Evolutionary conservation across 2,888 invertebrate genomes (phyloP).

Genomic region (Ornithoptera alexandrae): DNA sequence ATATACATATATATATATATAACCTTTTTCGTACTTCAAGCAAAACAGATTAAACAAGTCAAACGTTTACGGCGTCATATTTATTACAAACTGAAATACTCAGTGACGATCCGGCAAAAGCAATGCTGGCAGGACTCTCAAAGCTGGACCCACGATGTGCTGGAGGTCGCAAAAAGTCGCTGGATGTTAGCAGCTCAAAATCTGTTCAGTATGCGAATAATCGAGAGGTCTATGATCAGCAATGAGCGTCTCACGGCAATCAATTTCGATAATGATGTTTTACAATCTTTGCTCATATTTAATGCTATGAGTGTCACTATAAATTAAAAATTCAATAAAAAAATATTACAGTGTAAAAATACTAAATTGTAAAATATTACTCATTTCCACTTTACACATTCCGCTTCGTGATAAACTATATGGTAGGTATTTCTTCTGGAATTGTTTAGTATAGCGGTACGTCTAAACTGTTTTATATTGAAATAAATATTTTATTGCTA

Average conservation of each 20-base stretch:
- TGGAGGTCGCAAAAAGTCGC: no score
- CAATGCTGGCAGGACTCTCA: no score
- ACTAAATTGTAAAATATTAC: not conserved
- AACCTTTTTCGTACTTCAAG: no score
- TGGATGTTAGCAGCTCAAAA: no score
- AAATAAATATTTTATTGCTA: constrained; percentile 75
- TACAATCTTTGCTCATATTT: constrained; percentile 30
- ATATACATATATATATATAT: no score
- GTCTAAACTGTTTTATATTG: constrained; percentile 64
- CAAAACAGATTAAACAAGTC: not conserved
- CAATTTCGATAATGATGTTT: not conserved
- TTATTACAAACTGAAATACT: not conserved
- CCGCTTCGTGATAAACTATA: constrained; percentile 32
- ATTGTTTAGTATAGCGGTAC: constrained; percentile 52
- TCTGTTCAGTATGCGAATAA: no score
- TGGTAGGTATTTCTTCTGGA: constrained; percentile 39
- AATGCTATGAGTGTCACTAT: constrained; percentile 30
- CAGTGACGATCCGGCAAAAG: not conserved
- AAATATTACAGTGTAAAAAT: constrained; percentile 4
- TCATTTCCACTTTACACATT: constrained; percentile 40
- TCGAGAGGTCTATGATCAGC: no score
- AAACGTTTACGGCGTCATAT: not conserved
- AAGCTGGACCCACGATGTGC: no score
- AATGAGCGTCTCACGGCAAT: no score
- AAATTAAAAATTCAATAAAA: constrained; percentile 33